Percentiles rank a stretch among this genome's conserved stretches.
Evolutionary conservation across 2,888 invertebrate species (phyloP).

Genomic region (Globia sparganii): DNA sequence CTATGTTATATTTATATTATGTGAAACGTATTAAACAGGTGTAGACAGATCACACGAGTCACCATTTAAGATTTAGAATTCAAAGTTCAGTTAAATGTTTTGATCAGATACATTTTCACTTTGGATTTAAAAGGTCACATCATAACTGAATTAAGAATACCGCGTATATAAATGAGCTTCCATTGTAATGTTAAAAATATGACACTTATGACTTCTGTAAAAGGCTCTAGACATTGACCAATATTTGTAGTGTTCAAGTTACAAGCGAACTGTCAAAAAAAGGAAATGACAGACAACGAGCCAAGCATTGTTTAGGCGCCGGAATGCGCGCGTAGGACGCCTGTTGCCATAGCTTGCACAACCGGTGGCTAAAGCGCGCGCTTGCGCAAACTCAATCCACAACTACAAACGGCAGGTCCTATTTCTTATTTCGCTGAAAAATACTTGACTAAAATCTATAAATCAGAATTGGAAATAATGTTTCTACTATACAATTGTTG

Average conservation of each 20-base stretch:
- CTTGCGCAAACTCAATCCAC: slow-evolving; percentile 68
- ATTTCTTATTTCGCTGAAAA: slow-evolving; percentile 21
- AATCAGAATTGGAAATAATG: neutral
- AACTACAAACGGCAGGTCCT: slow-evolving; percentile 16
- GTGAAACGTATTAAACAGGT: neutral
- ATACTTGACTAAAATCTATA: neutral
- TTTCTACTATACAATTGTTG: neutral
- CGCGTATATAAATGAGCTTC: neutral
- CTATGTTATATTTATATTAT: neutral
- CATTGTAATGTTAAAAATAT: neutral
- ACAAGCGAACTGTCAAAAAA: slow-evolving; percentile 51
- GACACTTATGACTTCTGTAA: slow-evolving; percentile 13
- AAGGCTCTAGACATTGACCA: slow-evolving; percentile 40
- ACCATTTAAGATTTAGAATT: neutral
- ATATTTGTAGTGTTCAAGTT: slow-evolving; percentile 41
- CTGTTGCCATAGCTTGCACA: slow-evolving; percentile 75
- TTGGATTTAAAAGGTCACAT: neutral
- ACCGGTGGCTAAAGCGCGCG: slow-evolving; percentile 64
- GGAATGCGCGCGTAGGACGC: slow-evolving; percentile 79
- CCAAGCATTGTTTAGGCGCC: slow-evolving; percentile 54
- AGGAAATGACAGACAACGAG: slow-evolving; percentile 36
- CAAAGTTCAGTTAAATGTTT: neutral
- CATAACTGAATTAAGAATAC: neutral
- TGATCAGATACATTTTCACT: neutral
- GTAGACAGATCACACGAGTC: neutral